Conservation (phyloP, 1,140 invertebrate genomes). For the Pseudachorutes palmiensis region DNA sequence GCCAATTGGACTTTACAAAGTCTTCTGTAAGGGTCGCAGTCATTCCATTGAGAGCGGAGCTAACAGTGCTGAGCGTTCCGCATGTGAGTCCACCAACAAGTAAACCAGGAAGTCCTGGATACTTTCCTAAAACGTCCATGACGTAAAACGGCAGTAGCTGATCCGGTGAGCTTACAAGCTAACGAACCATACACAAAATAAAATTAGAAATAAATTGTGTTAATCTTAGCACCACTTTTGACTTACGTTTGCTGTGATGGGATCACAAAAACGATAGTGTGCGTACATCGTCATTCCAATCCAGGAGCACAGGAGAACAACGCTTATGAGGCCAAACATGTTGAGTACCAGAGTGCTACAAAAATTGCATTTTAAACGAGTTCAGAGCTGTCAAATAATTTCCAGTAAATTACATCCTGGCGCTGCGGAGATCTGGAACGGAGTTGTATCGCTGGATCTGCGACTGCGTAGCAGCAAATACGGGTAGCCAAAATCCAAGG, state of each 20-base stretch:
- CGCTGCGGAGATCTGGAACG: background rate
- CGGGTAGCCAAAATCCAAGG: conserved; percentile 33
- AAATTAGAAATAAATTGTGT: conserved; percentile 16
- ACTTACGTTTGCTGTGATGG: conserved; percentile 24
- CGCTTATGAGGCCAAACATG: conserved; percentile 39
- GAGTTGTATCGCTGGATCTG: conserved; percentile 34
- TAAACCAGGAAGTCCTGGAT: conserved; percentile 47
- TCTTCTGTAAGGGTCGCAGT: conserved; percentile 34
- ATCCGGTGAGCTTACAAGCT: conserved; percentile 37
- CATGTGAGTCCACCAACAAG: conserved; percentile 52
- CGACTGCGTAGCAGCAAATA: conserved; percentile 31
- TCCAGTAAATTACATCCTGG: conserved; percentile 16
- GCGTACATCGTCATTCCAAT: conserved; percentile 40
- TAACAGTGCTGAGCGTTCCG: conserved; percentile 44
- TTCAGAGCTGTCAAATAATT: conserved; percentile 9
- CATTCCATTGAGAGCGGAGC: conserved; percentile 30
- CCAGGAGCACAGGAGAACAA: conserved; percentile 53
- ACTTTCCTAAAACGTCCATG: conserved; percentile 46
- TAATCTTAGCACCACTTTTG: background rate
- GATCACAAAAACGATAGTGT: conserved; percentile 7
- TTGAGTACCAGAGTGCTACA: conserved; percentile 41
- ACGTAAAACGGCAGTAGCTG: conserved; percentile 48
- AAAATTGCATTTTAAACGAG: background rate
- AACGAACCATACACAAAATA: background rate
- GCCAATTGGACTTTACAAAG: conserved; percentile 31